phyloP scores from a whole-genome alignment of 1,140 invertebrate genomes.

The Trichogramma pretiosum region DNA sequence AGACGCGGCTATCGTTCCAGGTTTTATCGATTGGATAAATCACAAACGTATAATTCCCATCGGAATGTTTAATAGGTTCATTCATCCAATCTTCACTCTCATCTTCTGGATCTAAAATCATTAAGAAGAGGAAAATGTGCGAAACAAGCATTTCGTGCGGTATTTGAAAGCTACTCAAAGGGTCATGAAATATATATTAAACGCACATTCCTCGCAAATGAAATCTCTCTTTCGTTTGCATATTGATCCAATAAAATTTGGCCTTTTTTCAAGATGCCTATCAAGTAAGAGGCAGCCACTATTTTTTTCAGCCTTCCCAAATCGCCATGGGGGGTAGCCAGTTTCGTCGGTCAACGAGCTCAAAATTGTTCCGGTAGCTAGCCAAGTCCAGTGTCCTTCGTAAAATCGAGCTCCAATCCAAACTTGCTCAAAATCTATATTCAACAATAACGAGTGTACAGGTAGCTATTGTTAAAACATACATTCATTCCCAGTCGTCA shows the following conservation, averaged over 20 bases:
- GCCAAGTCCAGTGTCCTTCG: conserved; percentile 26
- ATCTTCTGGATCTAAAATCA: conserved; percentile 22
- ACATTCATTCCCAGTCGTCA: too few relatives aligned
- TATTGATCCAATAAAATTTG: conserved; percentile 21
- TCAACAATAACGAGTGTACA: too few relatives aligned
- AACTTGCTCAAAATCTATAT: conserved; percentile 27
- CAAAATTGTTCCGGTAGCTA: conserved; percentile 24
- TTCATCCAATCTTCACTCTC: conserved; percentile 27
- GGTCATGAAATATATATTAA: neutral
- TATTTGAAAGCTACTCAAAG: too few relatives aligned
- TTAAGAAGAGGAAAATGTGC: neutral
- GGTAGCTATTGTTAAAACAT: too few relatives aligned
- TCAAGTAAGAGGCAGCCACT: conserved; percentile 25
- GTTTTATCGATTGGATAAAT: conserved; percentile 26
- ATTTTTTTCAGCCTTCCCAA: conserved; percentile 24
- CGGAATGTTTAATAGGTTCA: conserved; percentile 23
- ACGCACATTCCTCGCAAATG: conserved; percentile 28
- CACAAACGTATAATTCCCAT: conserved; percentile 22
- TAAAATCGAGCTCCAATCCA: conserved; percentile 28
- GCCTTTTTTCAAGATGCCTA: conserved; percentile 21
- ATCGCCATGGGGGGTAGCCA: conserved; percentile 28
- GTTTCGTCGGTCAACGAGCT: conserved; percentile 19
- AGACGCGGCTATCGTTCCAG: conserved; percentile 23
- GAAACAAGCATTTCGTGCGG: conserved; percentile 29
- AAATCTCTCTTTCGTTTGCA: conserved; percentile 28